These are phyloP conservation scores for Trilocha varians DNA, from an alignment of 2,888 invertebrate species.

Conservation along the genomic window DNA sequence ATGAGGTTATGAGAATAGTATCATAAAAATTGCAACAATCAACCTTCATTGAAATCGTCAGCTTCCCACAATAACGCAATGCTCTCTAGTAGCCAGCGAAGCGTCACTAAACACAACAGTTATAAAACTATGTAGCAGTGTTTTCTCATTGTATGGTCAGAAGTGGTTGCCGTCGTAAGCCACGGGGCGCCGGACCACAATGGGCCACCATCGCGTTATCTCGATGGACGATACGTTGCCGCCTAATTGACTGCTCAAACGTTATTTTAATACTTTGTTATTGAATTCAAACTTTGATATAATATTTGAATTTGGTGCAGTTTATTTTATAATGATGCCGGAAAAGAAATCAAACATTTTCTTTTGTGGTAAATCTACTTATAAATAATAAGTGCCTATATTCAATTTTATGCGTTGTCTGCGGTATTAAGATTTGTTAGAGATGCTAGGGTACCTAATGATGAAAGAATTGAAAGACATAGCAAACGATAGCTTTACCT, in stretches of 20 bases:
- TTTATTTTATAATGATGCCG: no score
- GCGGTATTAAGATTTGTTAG: no score
- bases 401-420: no score
- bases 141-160: constrained; percentile 44
- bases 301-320: no score
- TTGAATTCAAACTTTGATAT: constrained; percentile 35
- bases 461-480: no score
- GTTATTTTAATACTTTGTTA: constrained; percentile 65
- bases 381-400: no score
- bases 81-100: constrained; percentile 52
- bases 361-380: no score
- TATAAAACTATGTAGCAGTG: constrained; percentile 63
- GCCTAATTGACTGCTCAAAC: constrained; percentile 71
- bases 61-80: constrained; percentile 11
- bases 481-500: no score
- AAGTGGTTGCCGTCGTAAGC: constrained; percentile 40
- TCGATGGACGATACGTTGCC: constrained; percentile 66
- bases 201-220: constrained; percentile 69
- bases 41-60: not conserved
- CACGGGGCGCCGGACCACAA: constrained; percentile 55
- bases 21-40: constrained; percentile 2
- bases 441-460: no score
- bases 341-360: no score
- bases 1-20: no score
- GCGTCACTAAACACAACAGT: constrained; percentile 58